Conservation (phyloP, 2,113 vertebrate genomes). For the Scytalopus superciliaris region DNA sequence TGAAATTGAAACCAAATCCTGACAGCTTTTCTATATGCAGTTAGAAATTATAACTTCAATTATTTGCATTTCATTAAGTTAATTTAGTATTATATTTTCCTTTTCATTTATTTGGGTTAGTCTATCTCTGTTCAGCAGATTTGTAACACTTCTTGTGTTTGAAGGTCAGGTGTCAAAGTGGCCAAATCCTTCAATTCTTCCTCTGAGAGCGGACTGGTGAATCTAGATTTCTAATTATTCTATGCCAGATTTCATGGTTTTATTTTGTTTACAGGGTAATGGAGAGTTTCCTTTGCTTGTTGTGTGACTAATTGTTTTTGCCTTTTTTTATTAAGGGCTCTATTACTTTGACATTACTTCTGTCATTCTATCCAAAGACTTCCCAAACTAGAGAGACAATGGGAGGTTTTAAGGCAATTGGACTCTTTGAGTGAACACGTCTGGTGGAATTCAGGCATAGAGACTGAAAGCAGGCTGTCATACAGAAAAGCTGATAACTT, state of each 20-base stretch:
- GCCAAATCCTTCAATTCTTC: background rate
- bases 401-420: background rate
- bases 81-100: background rate
- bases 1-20: background rate
- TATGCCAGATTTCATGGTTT: background rate
- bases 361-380: background rate
- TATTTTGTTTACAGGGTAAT: background rate
- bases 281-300: background rate
- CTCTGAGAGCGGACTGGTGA: background rate
- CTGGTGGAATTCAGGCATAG: fast-evolving
- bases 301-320: background rate
- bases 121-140: background rate
- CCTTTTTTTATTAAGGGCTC: background rate
- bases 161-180: background rate
- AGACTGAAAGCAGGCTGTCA: background rate
- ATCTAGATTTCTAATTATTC: background rate
- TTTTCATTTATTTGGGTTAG: background rate
- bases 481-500: background rate
- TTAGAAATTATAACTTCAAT: background rate
- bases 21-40: background rate
- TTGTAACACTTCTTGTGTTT: background rate
- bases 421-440: background rate
- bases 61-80: background rate
- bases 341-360: background rate
- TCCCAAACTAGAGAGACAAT: background rate